Evolutionary conservation across 2,113 vertebrate genomes (phyloP).

Genomic region (Gadus chalcogrammus): DNA sequence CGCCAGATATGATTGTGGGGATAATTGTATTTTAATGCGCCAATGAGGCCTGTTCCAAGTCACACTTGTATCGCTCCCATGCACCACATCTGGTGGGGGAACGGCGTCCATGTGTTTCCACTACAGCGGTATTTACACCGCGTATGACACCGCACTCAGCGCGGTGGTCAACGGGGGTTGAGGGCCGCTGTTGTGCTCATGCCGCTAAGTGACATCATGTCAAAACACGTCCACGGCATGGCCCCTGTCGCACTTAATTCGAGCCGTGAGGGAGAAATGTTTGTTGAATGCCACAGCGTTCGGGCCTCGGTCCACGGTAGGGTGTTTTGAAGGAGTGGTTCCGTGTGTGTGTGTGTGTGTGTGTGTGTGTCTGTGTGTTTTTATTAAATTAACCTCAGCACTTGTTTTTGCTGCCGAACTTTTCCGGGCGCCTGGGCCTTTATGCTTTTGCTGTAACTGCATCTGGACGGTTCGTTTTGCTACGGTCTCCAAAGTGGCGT

Average conservation of each 20-base stretch:
- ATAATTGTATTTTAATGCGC: conserved; percentile 66
- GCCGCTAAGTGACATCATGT: conserved; percentile 66
- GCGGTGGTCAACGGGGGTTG: conserved; percentile 55
- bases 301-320: conserved; percentile 21
- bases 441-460: conserved; percentile 28
- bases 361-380: conserved; percentile 39
- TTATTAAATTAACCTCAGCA: conserved; percentile 49
- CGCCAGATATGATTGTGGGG: conserved; percentile 62
- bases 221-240: conserved; percentile 58
- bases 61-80: conserved; percentile 35
- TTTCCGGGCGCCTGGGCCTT: conserved; percentile 1
- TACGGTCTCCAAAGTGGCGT: conserved; percentile 12
- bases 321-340: conserved; percentile 53
- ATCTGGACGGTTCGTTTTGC: conserved; percentile 10
- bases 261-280: conserved; percentile 50
- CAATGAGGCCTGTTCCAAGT: conserved; percentile 49
- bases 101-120: conserved; percentile 64
- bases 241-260: conserved; percentile 59
- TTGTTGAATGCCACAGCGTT: conserved; percentile 55
- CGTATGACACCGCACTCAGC: conserved; percentile 61
- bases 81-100: conserved; percentile 60
- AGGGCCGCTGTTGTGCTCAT: conserved; percentile 60
- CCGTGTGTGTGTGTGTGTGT: conserved; percentile 47
- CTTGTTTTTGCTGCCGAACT: conserved; percentile 55
- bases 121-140: conserved; percentile 57